Conservation (phyloP, 2,888 invertebrate species). For the Drosophila monieri region DNA sequence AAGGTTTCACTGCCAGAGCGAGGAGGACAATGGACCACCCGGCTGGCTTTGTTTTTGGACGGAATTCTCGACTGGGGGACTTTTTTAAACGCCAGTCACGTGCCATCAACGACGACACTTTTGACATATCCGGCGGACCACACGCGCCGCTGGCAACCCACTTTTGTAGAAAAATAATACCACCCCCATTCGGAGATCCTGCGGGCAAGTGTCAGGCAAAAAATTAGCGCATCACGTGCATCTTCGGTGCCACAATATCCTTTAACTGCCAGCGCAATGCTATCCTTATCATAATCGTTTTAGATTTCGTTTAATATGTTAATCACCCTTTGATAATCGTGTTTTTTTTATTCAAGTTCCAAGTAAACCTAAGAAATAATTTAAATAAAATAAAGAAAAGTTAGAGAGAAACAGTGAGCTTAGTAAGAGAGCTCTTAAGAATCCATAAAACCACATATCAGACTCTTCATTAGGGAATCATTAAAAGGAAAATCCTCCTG, state of each 20-base stretch:
- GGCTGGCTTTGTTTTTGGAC: slow-evolving; percentile 51
- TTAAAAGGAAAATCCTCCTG: slow-evolving; percentile 41
- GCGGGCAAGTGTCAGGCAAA: slow-evolving; percentile 74
- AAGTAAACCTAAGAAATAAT: no score
- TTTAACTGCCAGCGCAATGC: slow-evolving; percentile 50
- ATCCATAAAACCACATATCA: background rate
- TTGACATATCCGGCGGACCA: slow-evolving; percentile 79
- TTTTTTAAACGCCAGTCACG: slow-evolving; percentile 63
- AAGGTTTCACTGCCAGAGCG: slow-evolving; percentile 51
- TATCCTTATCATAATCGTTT: slow-evolving; percentile 55
- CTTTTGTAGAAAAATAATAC: slow-evolving; percentile 1
- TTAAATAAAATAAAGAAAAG: background rate
- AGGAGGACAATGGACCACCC: slow-evolving; percentile 64
- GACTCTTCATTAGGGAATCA: slow-evolving; percentile 63
- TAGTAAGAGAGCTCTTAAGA: background rate
- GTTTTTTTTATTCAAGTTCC: background rate
- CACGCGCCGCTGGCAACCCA: slow-evolving; percentile 57
- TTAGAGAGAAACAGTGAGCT: background rate
- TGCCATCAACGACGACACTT: slow-evolving; percentile 74
- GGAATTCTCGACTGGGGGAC: slow-evolving; percentile 6
- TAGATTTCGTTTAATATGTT: slow-evolving; percentile 80
- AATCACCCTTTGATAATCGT: slow-evolving; percentile 37
- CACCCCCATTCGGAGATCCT: slow-evolving; percentile 31
- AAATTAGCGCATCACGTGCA: slow-evolving; percentile 81
- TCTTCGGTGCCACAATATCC: slow-evolving; percentile 69